Base-by-base conservation (phyloP, 2,797 vertebrate species). In the Lates japonicus region DNA sequence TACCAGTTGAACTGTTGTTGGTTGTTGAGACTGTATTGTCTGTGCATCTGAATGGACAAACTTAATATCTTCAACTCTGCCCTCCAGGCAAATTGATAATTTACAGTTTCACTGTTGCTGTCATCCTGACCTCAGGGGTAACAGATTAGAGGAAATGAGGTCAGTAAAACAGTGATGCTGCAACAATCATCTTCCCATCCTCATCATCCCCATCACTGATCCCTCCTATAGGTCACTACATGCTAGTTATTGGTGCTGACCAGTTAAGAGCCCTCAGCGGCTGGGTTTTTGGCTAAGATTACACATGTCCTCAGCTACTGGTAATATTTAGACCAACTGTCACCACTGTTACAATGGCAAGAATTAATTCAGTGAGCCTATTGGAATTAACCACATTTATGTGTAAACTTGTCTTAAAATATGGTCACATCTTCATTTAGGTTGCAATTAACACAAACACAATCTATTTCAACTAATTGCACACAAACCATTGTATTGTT, bases 71-170 rank as follows among this genome's bases (percentile, higher is more conserved):
- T 22, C 22, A 54, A 13, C 12, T 41, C 1, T 44, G 16, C 14
- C 61, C 54, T 58, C 7, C 51, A 62, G 39, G 68, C 61, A 49
- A 52, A 83, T 86, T 77, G 63, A 79, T 92, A 88, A 88, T 90
- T 88, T 81, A 78, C 76, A 48, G 68, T 87, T 88, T 83, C 44
- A 82, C 70, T 73, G 51, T 77, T 79, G 58, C 62, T 61, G 63
- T 86, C 73, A 55, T 85, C 74, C 67, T 78, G 75, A 83, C 82
- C 82, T 74, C 33, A n/a, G 65, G 78, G 65, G 52, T 58, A 71
- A 64, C 59, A 42, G 33, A 77, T 57, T 12, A 17, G 33, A 62
- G 37, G 14, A 63, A 80, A 70, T 76, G 35, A 61, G 60, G 71
- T 86, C 82, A 80, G 76, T 85, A 73, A 84, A 84, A 84, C 13